A percentile compares a stretch with the other conserved stretches of the same genome.
phyloP scores from a whole-genome alignment of 2,797 vertebrate species.

The Tympanoctomys barrerae region DNA sequence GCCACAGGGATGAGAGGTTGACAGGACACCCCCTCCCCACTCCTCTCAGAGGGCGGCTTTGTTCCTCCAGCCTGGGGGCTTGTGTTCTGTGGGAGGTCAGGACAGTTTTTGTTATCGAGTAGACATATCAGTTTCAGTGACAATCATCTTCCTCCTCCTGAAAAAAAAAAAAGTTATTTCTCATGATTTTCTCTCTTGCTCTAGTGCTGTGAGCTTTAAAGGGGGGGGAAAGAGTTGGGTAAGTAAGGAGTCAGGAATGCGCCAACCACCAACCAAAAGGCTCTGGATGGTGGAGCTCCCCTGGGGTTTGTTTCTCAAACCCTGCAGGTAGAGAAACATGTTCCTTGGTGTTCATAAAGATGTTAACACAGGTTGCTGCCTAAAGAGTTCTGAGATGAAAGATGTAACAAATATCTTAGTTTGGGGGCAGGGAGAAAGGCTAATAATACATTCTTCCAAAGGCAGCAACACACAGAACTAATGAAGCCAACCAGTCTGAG shows the following conservation, averaged over 20 bases:
- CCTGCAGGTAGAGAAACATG: not conserved
- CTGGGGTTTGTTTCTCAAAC: slow-evolving; percentile 1
- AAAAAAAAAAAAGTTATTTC: slow-evolving; percentile 85
- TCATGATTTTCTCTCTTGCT: slow-evolving; percentile 84
- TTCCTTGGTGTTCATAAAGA: not conserved
- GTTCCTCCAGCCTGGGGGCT: slow-evolving; percentile 86
- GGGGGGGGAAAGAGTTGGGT: slow-evolving; percentile 47
- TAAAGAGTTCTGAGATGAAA: slow-evolving; percentile 59
- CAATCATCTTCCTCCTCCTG: slow-evolving; percentile 84
- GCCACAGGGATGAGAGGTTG: slow-evolving; percentile 87
- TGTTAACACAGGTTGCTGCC: not conserved
- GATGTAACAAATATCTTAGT: slow-evolving; percentile 60
- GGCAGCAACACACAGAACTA: slow-evolving; percentile 86
- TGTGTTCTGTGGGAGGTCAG: slow-evolving; percentile 86
- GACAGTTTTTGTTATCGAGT: slow-evolving; percentile 90
- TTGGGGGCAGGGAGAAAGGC: not conserved
- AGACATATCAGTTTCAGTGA: slow-evolving; percentile 89
- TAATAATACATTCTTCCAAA: slow-evolving; percentile 86
- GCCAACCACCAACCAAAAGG: slow-evolving; percentile 74
- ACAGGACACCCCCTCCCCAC: slow-evolving; percentile 76
- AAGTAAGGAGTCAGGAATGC: not conserved
- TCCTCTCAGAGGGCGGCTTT: slow-evolving; percentile 89
- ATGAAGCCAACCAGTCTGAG: slow-evolving; percentile 88
- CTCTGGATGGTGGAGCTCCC: slow-evolving; percentile 76
- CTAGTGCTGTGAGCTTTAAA: slow-evolving; percentile 85